Conservation (phyloP, 1,140 invertebrate genomes). For the Chironomus tepperi region DNA sequence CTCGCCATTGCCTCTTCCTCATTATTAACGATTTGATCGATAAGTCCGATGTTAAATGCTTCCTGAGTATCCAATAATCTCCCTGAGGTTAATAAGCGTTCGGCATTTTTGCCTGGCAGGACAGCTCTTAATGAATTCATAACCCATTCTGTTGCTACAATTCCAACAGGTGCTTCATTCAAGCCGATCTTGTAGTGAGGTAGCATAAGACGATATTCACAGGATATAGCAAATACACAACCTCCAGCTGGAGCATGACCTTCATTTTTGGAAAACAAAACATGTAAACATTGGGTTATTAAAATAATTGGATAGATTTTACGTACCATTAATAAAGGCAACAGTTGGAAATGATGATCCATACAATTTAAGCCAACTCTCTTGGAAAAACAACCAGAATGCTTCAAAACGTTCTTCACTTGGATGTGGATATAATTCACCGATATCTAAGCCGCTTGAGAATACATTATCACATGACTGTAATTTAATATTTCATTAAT, state of each 20-base stretch:
- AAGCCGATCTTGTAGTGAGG: not conserved
- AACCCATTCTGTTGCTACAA: constrained; percentile 10
- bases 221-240: not conserved
- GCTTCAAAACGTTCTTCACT: not conserved
- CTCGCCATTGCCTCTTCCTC: constrained; percentile 24
- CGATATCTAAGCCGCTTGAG: not conserved
- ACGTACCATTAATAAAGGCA: not conserved
- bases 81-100: not conserved
- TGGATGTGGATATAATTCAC: not conserved
- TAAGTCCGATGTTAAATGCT: constrained; percentile 1
- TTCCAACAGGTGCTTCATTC: constrained; percentile 4
- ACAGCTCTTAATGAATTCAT: not conserved
- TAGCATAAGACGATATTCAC: not conserved
- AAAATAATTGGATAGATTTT: not conserved
- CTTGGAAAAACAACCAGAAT: not conserved
- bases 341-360: not conserved
- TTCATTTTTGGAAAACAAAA: not conserved
- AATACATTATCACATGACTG: constrained; percentile 10
- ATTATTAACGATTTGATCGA: constrained; percentile 31
- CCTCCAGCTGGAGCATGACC: constrained; percentile 8
- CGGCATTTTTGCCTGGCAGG: not conserved
- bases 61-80: not conserved
- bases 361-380: not conserved
- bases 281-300: not conserved
- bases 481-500: not conserved